Evolutionary conservation across 1,140 invertebrate species (phyloP), one percentile per base, ranked within the genome.

Genomic region (Proales similis): DNA sequence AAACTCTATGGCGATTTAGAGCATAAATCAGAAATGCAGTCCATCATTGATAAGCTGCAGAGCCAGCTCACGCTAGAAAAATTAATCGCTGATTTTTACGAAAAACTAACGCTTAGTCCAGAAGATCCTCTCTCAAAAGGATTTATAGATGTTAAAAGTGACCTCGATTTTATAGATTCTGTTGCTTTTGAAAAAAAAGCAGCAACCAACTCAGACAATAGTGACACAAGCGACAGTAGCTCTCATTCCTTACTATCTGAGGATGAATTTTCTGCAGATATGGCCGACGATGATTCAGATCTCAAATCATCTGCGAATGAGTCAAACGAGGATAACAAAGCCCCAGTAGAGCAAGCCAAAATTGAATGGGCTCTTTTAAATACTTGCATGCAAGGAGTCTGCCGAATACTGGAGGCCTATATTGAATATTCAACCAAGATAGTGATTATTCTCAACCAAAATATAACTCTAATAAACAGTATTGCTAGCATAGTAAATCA

Each of bases 21-120:
- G 14, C 92, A 96, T 70, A 96, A 96, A 73, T 92, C 90, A 17
- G 90, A 96, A 71, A 97, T 98, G 92, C 92, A 98, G 75, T 93
- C 89, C 68, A 97, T 97, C 63, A 94, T 97, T 68, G 81, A 82
- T 68, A 79, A 79, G 66, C 75, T 81, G 65, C 66, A 69, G 38
- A 42, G 26, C 9, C 51, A 57, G 19, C 51, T 42, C 39, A 57
- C 51, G 11, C 27, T 57, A 22, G 51, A 57, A 3, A 57, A 57
- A 36, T 57, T 57, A 24, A 57, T 57, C 11, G n/a, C 27, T n/a
- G 51, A 57, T 39, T 57, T 57, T 57, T 57, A 22, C 12, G 51
- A 57, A 39, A 57, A 57, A 36, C 27, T 57, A 26, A 24, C 39
- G 32, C 12, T n/a, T 26, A 27, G 33, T 5, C 45, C 51, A n/a